A percentile compares a stretch with the other conserved stretches of the same genome.
Evolutionary conservation across 2,888 invertebrate species (phyloP).

Genomic region (Galeruca laticollis): DNA sequence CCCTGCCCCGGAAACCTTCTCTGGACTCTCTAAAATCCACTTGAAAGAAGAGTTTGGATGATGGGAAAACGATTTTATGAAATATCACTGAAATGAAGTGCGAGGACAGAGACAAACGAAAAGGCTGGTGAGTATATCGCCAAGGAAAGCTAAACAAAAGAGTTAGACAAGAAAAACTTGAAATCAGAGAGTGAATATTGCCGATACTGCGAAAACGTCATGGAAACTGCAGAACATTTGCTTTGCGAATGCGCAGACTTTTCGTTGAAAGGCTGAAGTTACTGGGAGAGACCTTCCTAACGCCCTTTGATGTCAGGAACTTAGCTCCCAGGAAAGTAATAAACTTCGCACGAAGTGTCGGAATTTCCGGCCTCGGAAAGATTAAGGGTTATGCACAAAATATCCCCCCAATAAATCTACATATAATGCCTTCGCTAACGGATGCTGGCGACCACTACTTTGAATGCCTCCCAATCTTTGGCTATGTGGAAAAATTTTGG

Average conservation of each 20-base stretch:
- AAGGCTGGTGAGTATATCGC: too few species aligned
- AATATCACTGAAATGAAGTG: too few species aligned
- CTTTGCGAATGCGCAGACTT: not conserved
- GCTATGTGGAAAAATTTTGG: too few species aligned
- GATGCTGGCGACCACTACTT: too few species aligned
- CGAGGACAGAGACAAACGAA: not conserved
- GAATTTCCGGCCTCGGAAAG: not conserved
- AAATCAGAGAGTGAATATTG: not conserved
- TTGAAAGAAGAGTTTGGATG: not conserved
- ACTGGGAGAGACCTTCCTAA: too few species aligned
- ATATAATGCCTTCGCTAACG: too few species aligned
- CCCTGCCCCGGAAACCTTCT: too few species aligned
- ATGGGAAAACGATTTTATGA: not conserved
- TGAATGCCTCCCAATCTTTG: too few species aligned
- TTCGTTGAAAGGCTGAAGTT: not conserved
- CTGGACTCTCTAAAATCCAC: not conserved
- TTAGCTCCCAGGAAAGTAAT: not conserved
- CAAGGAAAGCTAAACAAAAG: not conserved
- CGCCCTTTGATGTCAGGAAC: too few species aligned
- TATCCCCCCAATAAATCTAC: too few species aligned
- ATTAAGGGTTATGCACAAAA: conserved; percentile 1
- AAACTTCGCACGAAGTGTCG: not conserved
- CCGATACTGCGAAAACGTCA: not conserved
- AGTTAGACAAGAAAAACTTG: not conserved
- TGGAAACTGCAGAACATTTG: too few species aligned